Evolutionary conservation across 2,888 invertebrate genomes (phyloP).

Genomic region (Craniophora ligustri): DNA sequence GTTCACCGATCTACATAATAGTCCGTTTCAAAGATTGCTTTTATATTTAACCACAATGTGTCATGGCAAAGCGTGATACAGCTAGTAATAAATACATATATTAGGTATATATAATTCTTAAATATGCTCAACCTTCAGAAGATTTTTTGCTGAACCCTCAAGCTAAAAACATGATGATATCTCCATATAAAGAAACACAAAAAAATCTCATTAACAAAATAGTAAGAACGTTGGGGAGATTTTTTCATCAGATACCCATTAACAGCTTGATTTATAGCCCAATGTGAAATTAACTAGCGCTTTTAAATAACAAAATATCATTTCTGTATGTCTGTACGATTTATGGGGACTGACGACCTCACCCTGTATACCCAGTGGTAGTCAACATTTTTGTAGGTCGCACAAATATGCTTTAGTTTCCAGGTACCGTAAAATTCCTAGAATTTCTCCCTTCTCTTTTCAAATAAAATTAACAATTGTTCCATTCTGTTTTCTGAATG

Average conservation of each 20-base stretch:
- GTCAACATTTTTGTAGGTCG: slow-evolving; percentile 34
- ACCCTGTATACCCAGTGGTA: slow-evolving; percentile 43
- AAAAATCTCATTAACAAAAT: slow-evolving; percentile 54
- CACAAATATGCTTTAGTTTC: too few species aligned
- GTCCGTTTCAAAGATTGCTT: too few species aligned
- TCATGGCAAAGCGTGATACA: too few species aligned
- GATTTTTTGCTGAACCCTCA: slow-evolving; percentile 4
- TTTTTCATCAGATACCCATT: slow-evolving; percentile 59
- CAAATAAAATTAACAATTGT: too few species aligned
- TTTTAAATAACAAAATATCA: slow-evolving; percentile 78
- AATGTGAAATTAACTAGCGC: slow-evolving; percentile 71
- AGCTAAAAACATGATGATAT: slow-evolving; percentile 15
- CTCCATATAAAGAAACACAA: slow-evolving; percentile 34
- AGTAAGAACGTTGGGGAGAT: slow-evolving; percentile 44
- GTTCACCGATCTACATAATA: too few species aligned
- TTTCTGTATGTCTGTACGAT: slow-evolving; percentile 65
- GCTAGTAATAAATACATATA: too few species aligned
- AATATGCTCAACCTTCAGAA: slow-evolving; percentile 3
- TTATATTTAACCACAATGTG: too few species aligned
- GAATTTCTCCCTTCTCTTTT: too few species aligned
- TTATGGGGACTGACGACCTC: slow-evolving; percentile 61
- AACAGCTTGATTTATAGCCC: slow-evolving; percentile 67
- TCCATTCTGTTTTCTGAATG: too few species aligned
- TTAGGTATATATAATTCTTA: too few species aligned
- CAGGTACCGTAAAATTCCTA: too few species aligned